Evolutionary conservation across 2,113 vertebrate species (phyloP), one percentile per base, ranked within the genome.

Genomic region (Carlito syrichta): DNA sequence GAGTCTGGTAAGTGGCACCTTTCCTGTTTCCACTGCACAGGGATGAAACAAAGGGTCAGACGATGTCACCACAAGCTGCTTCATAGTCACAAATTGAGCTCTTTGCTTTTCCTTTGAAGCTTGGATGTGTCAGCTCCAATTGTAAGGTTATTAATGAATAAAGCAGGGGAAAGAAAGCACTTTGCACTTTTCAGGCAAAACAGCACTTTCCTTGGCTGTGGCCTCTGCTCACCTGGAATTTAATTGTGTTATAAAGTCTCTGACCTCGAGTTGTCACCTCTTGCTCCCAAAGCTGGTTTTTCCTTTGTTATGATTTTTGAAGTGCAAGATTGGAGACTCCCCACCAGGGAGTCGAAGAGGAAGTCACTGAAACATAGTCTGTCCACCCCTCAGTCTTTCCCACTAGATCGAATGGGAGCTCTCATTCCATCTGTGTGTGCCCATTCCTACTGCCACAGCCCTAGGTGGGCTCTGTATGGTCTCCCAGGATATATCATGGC

Each of bases 71-170:
- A n/a, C 35, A 74, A 71, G 54, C 30, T n/a, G 38, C 66, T 93
- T 93, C 38, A 60, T n/a, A 94, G 66, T 89, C 86, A 56, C 66
- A 71, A 89, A 50, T 32, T 14, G 45, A 73, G 73, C 40, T 77
- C 68, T 94, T 56, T 38, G 54, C 45, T 95, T 43, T 91, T 71
- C 17, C 95, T 95, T 86, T 86, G 86, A 91, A 91, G 68, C 54
- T 45, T 63, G 52, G 10, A 17, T 54, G 12, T 68, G 73, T 95
- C 77, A 66, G 45, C 52, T 82, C 14, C 86, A 73, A 14, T 85
- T 27, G 54, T 43, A 78, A 91, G 52, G 73, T 66, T 73, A 78
- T 30, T 79, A 25, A 48, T 74, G 54, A 95, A 93, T 32, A 94
- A 93, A 78, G 83, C 1, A 23, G 6, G 48, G 52, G 5, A 40